A percentile compares a stretch with the other conserved stretches of the same genome.
phyloP scores from a whole-genome alignment of 2,113 vertebrate species.

The Tragulus kanchil region DNA sequence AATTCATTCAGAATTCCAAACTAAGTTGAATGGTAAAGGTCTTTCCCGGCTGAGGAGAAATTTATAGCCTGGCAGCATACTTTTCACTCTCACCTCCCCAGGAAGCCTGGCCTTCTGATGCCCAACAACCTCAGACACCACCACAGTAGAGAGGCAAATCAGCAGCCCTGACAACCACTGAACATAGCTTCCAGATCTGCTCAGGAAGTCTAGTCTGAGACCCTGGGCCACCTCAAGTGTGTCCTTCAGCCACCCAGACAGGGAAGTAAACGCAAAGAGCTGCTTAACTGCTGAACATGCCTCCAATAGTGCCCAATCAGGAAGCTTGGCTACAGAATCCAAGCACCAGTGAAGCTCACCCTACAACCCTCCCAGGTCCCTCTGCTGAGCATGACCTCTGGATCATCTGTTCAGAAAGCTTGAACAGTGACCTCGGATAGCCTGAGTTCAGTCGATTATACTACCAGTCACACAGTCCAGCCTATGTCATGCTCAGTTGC shows the following conservation, averaged over 20 bases:
- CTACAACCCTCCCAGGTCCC: background rate
- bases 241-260: background rate
- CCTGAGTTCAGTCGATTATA: background rate
- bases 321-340: background rate
- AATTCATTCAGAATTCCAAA: background rate
- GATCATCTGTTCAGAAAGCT: background rate
- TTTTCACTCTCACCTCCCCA: too few relatives aligned
- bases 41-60: background rate
- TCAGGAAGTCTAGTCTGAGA: background rate
- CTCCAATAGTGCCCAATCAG: background rate
- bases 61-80: too few relatives aligned
- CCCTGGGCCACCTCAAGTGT: background rate
- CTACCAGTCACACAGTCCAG: background rate
- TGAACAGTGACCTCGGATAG: background rate
- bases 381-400: background rate
- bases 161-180: too few relatives aligned
- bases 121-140: too few relatives aligned
- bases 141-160: too few relatives aligned
- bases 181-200: background rate
- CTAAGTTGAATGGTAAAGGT: background rate
- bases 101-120: too few relatives aligned
- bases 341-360: background rate
- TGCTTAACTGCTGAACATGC: background rate
- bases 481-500: background rate
- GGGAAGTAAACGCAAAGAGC: background rate